A percentile compares a stretch with the other conserved stretches of the same genome.
These are phyloP conservation scores for Nestor notabilis DNA, from an alignment of 2,113 vertebrate genomes.

Conservation along the genomic window DNA sequence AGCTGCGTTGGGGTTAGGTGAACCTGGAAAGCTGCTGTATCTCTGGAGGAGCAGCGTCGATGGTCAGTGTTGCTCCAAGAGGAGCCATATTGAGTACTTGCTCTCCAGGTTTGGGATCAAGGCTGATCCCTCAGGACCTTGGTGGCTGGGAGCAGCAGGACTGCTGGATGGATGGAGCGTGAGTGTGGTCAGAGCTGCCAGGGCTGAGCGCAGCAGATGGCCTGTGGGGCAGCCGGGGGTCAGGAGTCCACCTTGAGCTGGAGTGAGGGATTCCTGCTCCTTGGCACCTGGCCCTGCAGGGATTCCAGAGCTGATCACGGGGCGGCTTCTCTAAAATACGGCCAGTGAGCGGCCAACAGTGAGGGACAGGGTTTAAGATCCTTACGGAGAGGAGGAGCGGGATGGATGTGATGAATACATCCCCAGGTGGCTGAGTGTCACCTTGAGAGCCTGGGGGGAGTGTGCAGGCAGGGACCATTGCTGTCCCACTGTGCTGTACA, in stretches of 20 bases:
- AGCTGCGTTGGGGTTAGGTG: accelerated
- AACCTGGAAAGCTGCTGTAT: neutral
- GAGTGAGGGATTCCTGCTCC: neutral
- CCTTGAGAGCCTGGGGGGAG: neutral
- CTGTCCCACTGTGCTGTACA: accelerated
- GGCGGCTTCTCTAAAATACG: neutral
- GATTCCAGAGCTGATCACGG: neutral
- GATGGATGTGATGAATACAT: neutral
- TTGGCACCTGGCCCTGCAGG: neutral
- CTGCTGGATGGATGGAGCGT: neutral
- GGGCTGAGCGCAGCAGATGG: neutral
- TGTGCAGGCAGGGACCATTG: neutral
- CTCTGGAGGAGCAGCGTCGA: neutral
- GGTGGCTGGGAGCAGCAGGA: neutral
- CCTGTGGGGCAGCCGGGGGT: neutral
- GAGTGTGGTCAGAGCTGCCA: accelerated
- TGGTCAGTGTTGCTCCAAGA: neutral
- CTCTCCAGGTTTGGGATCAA: neutral
- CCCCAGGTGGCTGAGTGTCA: neutral
- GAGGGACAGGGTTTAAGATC: neutral
- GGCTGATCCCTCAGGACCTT: neutral
- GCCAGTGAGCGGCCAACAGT: neutral
- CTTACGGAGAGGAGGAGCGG: neutral
- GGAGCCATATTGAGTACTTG: accelerated
- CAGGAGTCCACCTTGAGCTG: neutral